Conservation (phyloP, 2,113 vertebrate genomes). For the Dromas ardeola region DNA sequence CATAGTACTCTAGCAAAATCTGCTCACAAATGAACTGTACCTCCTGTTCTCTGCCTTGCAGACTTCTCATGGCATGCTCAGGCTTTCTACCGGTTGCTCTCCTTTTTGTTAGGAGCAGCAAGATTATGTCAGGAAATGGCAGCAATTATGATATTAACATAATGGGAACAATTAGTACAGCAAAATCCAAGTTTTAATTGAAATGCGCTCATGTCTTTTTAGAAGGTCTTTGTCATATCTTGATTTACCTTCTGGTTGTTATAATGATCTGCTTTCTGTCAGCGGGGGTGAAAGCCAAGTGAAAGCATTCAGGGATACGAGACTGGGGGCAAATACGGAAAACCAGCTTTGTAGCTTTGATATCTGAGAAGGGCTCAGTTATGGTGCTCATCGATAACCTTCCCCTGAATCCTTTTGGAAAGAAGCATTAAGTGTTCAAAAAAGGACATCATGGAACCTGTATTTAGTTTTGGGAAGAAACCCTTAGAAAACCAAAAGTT, state of each 20-base stretch:
- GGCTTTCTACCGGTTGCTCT: background rate
- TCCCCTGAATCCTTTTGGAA: background rate
- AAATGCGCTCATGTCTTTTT: background rate
- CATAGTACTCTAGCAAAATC: background rate
- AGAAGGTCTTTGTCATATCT: background rate
- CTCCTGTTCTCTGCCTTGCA: background rate
- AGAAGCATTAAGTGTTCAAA: background rate
- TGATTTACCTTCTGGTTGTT: background rate
- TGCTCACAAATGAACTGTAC: background rate
- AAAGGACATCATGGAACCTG: rapidly evolving
- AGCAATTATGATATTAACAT: conserved; percentile 16
- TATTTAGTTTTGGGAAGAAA: background rate
- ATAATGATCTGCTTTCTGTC: background rate
- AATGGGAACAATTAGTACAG: conserved; percentile 27
- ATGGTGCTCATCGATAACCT: rapidly evolving
- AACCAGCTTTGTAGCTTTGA: background rate
- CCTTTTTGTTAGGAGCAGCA: background rate
- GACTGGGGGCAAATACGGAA: background rate
- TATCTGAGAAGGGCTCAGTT: background rate
- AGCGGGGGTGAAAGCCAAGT: background rate
- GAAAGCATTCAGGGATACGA: rapidly evolving
- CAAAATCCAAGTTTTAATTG: conserved; percentile 1
- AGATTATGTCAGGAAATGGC: background rate
- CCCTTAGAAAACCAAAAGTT: background rate
- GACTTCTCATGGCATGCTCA: background rate